Conservation (phyloP, 2,797 vertebrate species). For the Pelodytes ibericus region DNA sequence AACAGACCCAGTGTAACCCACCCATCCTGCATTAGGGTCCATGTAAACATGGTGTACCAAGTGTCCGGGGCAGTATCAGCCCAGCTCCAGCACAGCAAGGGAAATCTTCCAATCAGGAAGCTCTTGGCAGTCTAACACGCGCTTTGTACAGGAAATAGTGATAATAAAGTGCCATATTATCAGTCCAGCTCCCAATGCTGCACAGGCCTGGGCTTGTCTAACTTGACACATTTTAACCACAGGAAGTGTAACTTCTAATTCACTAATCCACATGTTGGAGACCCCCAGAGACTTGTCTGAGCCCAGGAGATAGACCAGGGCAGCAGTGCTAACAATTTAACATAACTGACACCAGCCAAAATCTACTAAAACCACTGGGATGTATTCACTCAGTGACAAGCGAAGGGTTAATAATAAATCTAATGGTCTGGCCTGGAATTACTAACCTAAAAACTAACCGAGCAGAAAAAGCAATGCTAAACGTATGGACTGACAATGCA, state of each 20-base stretch:
- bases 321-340: constrained; percentile 38
- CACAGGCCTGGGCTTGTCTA: constrained; percentile 76
- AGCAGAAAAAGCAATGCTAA: neutral
- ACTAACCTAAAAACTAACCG: neutral
- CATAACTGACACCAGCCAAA: constrained; percentile 6
- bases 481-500: neutral
- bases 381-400: neutral
- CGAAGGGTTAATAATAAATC: neutral
- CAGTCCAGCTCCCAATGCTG: constrained; percentile 35
- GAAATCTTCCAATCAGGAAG: constrained; percentile 39
- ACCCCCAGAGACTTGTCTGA: constrained; percentile 46
- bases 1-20: neutral
- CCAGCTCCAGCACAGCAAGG: neutral
- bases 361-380: neutral
- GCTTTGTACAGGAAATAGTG: constrained; percentile 53
- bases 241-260: constrained; percentile 33
- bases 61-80: neutral
- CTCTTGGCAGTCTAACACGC: constrained; percentile 41
- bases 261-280: constrained; percentile 14
- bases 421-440: neutral
- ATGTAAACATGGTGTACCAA: neutral
- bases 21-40: neutral
- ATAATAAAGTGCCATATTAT: constrained; percentile 56
- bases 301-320: neutral
- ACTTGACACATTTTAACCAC: constrained; percentile 53